These are phyloP conservation scores for Oceanodroma leucorhoa DNA, from an alignment of 2,797 vertebrate species.

Conservation along the genomic window DNA sequence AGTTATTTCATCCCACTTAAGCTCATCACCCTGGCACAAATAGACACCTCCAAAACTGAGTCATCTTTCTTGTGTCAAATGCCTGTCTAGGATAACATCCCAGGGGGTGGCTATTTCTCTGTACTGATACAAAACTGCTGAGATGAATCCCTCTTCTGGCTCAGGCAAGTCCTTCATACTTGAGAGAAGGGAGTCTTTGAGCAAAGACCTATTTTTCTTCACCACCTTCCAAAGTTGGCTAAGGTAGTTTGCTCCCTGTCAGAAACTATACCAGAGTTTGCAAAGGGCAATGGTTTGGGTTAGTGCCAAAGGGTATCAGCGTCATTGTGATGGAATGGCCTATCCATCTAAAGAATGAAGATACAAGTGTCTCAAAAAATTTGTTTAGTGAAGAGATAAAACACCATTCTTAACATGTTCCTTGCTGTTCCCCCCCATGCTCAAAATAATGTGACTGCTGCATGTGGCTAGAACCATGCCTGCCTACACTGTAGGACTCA, in stretches of 20 bases:
- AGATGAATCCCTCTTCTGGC: neutral
- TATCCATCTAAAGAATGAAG: neutral
- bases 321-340: neutral
- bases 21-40: neutral
- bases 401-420: neutral
- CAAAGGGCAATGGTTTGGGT: neutral
- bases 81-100: neutral
- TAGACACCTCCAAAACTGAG: neutral
- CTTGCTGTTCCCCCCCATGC: neutral
- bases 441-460: neutral
- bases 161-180: neutral
- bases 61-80: neutral
- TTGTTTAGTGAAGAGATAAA: neutral
- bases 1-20: neutral
- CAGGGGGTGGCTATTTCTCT: neutral
- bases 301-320: neutral
- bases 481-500: neutral
- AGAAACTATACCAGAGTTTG: neutral
- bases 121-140: neutral
- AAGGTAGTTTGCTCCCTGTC: neutral
- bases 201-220: neutral
- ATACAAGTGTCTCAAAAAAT: neutral
- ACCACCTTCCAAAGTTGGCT: neutral
- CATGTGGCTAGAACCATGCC: neutral
- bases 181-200: neutral